These are phyloP conservation scores for Condylura cristata DNA, from an alignment of 2,113 vertebrate species.

Conservation along the genomic window DNA sequence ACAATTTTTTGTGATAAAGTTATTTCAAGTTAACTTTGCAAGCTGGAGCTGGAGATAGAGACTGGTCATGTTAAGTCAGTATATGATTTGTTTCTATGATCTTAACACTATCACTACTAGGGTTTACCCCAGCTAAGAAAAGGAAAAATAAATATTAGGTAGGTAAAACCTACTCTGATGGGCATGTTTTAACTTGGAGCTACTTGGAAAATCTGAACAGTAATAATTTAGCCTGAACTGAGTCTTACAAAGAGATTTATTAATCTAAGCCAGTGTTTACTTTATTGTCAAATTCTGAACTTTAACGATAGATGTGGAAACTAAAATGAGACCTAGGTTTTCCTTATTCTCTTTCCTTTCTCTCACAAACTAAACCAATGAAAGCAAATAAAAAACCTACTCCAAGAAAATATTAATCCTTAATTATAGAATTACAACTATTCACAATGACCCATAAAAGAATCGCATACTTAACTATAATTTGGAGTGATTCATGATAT, in stretches of 20 bases:
- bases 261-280: background rate
- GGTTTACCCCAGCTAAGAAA: background rate
- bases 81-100: background rate
- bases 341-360: background rate
- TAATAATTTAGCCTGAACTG: background rate
- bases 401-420: background rate
- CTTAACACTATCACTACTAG: background rate
- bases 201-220: background rate
- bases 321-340: background rate
- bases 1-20: background rate
- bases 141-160: background rate
- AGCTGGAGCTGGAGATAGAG: background rate
- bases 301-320: background rate
- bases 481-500: background rate
- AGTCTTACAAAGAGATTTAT: background rate
- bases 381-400: background rate
- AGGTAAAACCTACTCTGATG: background rate
- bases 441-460: background rate
- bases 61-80: background rate
- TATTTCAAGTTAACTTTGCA: background rate
- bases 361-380: background rate
- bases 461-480: background rate
- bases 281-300: background rate
- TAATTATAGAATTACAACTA: background rate
- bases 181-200: background rate